A percentile compares a stretch with the other conserved stretches of the same genome.
These are phyloP conservation scores for Globia sparganii DNA, from an alignment of 2,888 invertebrate genomes.

Conservation along the genomic window DNA sequence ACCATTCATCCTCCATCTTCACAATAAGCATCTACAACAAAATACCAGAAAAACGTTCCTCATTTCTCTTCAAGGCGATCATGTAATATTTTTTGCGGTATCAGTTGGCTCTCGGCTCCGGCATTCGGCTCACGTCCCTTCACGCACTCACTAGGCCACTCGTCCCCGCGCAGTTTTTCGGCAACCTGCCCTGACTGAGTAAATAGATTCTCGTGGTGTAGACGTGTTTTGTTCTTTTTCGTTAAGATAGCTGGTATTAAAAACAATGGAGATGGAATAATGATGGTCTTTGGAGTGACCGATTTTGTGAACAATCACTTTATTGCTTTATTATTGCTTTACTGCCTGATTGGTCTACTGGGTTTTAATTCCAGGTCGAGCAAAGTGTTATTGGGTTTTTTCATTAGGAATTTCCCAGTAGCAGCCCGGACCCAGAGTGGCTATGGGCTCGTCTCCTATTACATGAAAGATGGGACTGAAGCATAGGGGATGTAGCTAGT, in stretches of 20 bases:
- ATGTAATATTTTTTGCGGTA: conserved; percentile 61
- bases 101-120: conserved; percentile 44
- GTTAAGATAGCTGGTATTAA: neutral
- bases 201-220: conserved; percentile 48
- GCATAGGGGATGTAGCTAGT: neutral
- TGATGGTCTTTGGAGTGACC: neutral
- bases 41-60: conserved; percentile 43
- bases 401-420: neutral
- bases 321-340: neutral
- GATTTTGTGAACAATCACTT: neutral
- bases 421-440: neutral
- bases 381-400: neutral
- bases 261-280: neutral
- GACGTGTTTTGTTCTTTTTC: conserved; percentile 28
- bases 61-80: conserved; percentile 44
- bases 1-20: neutral
- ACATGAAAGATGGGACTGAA: neutral
- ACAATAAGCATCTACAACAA: conserved; percentile 38
- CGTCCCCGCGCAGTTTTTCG: conserved; percentile 55
- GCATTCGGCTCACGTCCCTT: conserved; percentile 51
- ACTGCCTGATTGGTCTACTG: neutral
- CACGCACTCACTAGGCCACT: conserved; percentile 57
- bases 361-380: neutral
- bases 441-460: neutral
- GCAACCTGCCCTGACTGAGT: conserved; percentile 56